A percentile compares a stretch with the other conserved stretches of the same genome.
These are phyloP conservation scores for Tiliacea citrago DNA, from an alignment of 2,888 invertebrate species.

Conservation along the genomic window DNA sequence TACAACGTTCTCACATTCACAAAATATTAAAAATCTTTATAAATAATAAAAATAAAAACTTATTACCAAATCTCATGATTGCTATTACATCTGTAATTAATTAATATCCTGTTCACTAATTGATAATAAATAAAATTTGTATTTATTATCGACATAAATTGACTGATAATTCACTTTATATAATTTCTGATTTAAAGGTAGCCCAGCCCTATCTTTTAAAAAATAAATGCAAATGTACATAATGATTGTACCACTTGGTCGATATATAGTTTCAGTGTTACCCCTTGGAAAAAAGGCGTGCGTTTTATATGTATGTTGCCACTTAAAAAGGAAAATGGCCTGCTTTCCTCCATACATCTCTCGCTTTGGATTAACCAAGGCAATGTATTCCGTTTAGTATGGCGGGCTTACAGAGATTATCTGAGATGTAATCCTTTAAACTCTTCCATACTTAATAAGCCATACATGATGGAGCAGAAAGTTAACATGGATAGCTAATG, in stretches of 20 bases:
- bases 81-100: too few relatives aligned
- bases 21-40: too few relatives aligned
- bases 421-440: constrained; percentile 26
- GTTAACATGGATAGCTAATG: constrained; percentile 4
- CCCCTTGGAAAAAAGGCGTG: too few relatives aligned
- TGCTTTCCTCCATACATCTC: background rate
- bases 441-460: constrained; percentile 27
- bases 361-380: constrained; percentile 9
- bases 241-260: background rate
- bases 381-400: constrained; percentile 24
- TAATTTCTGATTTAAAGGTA: too few relatives aligned
- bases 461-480: constrained; percentile 21
- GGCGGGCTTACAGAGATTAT: constrained; percentile 34
- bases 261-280: background rate
- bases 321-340: background rate
- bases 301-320: background rate
- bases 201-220: too few relatives aligned
- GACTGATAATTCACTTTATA: too few relatives aligned
- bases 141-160: too few relatives aligned
- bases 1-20: too few relatives aligned
- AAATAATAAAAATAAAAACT: too few relatives aligned
- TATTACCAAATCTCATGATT: too few relatives aligned
- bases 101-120: too few relatives aligned
- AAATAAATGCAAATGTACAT: background rate
- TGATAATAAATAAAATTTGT: too few relatives aligned